Evolutionary conservation across 2,888 invertebrate genomes (phyloP).

Genomic region (Ichneumoninae sp.): DNA sequence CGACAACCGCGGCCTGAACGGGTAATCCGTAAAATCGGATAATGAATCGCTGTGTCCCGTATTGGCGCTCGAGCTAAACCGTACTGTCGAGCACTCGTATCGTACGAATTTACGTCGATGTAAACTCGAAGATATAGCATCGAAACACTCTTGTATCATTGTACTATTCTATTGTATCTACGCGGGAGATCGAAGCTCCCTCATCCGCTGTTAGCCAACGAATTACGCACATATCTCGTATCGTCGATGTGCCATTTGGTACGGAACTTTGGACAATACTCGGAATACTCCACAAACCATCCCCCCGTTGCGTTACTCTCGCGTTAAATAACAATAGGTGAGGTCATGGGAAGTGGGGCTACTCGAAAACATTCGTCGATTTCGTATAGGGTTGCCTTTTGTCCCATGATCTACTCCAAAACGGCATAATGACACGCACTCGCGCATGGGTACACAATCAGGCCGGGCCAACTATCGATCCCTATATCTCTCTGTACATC

Average conservation of each 20-base stretch:
- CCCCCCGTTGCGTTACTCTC: conserved; percentile 23
- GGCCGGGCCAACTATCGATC: conserved; percentile 34
- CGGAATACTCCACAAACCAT: not conserved
- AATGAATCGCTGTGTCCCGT: conserved; percentile 14
- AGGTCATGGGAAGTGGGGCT: conserved; percentile 35
- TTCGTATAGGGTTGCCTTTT: conserved; percentile 52
- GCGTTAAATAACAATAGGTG: conserved; percentile 58
- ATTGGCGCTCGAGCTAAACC: not conserved
- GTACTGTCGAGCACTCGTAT: not conserved
- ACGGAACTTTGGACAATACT: conserved; percentile 1
- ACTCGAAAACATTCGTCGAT: conserved; percentile 57
- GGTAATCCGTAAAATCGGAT: conserved; percentile 43
- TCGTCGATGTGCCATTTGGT: conserved; percentile 26
- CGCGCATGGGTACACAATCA: conserved; percentile 35
- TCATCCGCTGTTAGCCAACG: conserved; percentile 10
- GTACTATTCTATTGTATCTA: not conserved
- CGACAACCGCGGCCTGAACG: conserved; percentile 34
- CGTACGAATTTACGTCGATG: not conserved
- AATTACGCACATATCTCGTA: conserved; percentile 8
- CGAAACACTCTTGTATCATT: not conserved
- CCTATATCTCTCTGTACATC: conserved; percentile 21
- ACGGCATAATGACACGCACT: conserved; percentile 57
- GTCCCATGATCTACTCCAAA: conserved; percentile 55
- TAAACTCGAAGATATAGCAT: not conserved
- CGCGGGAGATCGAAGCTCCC: not conserved